phyloP scores from a whole-genome alignment of 2,888 invertebrate genomes.

The Temnothorax rugatulus region DNA sequence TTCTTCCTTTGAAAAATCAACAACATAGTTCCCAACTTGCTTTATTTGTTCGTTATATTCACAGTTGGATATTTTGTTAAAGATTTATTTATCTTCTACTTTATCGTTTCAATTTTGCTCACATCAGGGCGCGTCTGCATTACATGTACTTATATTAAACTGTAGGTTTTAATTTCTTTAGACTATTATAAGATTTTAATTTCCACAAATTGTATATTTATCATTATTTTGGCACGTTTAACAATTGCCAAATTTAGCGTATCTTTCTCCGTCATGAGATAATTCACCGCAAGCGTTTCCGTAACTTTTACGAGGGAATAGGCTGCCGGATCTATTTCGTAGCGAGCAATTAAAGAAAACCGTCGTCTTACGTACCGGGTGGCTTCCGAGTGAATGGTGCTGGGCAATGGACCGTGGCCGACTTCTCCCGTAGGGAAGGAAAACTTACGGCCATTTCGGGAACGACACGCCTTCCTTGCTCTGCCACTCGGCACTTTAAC shows the following conservation, averaged over 20 bases:
- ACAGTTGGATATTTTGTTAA: background rate
- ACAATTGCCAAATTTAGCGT: constrained; percentile 21
- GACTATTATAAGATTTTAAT: background rate
- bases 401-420: constrained; percentile 69
- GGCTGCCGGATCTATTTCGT: constrained; percentile 69
- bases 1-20: constrained; percentile 9
- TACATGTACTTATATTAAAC: background rate
- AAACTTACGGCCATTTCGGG: constrained; percentile 70
- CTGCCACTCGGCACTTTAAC: constrained; percentile 71
- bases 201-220: background rate
- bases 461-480: constrained; percentile 72
- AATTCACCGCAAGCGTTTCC: constrained; percentile 26
- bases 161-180: background rate
- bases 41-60: constrained; percentile 1
- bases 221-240: constrained; percentile 42
- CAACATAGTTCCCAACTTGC: background rate
- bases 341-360: constrained; percentile 81
- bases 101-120: background rate
- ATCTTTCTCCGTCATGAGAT: constrained; percentile 11
- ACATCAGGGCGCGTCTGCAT: background rate
- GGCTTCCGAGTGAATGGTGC: constrained; percentile 64
- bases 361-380: constrained; percentile 70
- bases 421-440: constrained; percentile 50
- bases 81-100: background rate
- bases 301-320: constrained; percentile 77